A percentile compares a stretch with the other conserved stretches of the same genome.
Evolutionary conservation across 2,797 vertebrate species (phyloP).

Genomic region (Helostoma temminkii): DNA sequence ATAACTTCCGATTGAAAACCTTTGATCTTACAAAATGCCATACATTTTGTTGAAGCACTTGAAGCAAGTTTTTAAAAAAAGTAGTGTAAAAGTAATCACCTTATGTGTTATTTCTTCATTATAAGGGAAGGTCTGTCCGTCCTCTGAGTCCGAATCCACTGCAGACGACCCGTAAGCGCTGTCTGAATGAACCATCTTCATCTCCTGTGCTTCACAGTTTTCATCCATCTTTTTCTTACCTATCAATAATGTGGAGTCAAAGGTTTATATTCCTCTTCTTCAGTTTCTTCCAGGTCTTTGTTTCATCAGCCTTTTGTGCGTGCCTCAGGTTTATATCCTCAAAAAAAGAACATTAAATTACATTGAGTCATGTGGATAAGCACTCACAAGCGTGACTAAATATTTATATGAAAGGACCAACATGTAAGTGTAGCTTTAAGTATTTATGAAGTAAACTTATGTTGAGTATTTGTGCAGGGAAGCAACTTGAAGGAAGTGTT

Average conservation of each 20-base stretch:
- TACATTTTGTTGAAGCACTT: too few species aligned
- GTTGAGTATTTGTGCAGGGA: slow-evolving; percentile 29
- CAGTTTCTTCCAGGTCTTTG: neutral
- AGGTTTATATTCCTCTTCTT: neutral
- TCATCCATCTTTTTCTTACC: slow-evolving; percentile 39
- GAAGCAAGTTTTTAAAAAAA: neutral
- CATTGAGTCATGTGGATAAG: neutral
- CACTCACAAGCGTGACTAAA: slow-evolving; percentile 19
- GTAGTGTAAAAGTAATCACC: slow-evolving; percentile 51
- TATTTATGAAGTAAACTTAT: slow-evolving; percentile 61
- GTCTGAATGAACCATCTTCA: slow-evolving; percentile 55
- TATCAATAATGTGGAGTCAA: neutral
- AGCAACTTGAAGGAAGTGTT: slow-evolving; percentile 34
- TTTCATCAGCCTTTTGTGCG: neutral
- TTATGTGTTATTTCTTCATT: slow-evolving; percentile 77
- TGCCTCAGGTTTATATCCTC: slow-evolving; percentile 13
- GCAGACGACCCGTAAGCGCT: slow-evolving; percentile 69
- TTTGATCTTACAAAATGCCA: too few species aligned
- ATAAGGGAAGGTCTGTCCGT: slow-evolving; percentile 61
- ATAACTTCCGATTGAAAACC: too few species aligned
- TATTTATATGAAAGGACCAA: slow-evolving; percentile 46
- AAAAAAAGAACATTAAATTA: slow-evolving; percentile 7
- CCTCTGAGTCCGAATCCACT: slow-evolving; percentile 68
- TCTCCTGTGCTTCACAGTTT: slow-evolving; percentile 15
- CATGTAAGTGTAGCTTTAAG: slow-evolving; percentile 32